Base-by-base conservation (phyloP, 2,888 invertebrate genomes). In the Tipula lateralis region DNA sequence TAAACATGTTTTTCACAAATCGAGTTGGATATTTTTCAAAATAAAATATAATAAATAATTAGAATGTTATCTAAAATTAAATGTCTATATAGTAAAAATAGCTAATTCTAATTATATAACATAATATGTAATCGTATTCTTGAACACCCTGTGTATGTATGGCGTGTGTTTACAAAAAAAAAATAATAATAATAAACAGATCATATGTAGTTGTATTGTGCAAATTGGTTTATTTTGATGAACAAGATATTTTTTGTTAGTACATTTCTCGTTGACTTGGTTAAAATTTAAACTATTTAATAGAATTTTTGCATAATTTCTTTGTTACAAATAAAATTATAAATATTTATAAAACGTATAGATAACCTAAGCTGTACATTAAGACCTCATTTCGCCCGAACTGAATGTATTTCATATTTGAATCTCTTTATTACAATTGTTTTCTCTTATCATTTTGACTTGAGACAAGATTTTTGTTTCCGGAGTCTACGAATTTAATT, bases 211-310 rank as follows among this genome's bases (percentile, higher is more conserved):
- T 66, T 66, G 66, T 66, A 66, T 66, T 66, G 66, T 66, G 66
- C 66, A 66, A 66, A 66, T 66, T 66, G 66, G 66, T 66, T 66
- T 66, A 66, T 66, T 66, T 66, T 66, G 66, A 66, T 66, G 66
- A 66, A 66, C 66, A 66, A 66, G 66, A 66, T 66, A 66, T 66
- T 66, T 39, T 39, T 66, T n/a, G n/a, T n/a, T 66, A 66, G 66
- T 66, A 66, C 66, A 66, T 66, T 66, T 66, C 19, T 7, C 6
- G 66, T 13, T 7, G 24, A 12, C 24, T 24, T 24, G 24, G 16
- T 44, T 44, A 44, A 44, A 16, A 16, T 44, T 36, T 5, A 9
- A n/a, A n/a, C 1, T 44, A 7, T n/a, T 44, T 16, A 36, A 36
- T 36, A 36, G 34, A 34, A 9, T 44, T 44, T 44, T 44, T 16